Evolutionary conservation across 2,888 invertebrate species (phyloP), one percentile per base, ranked within the genome.

Genomic region (Cactoblastis cactorum): DNA sequence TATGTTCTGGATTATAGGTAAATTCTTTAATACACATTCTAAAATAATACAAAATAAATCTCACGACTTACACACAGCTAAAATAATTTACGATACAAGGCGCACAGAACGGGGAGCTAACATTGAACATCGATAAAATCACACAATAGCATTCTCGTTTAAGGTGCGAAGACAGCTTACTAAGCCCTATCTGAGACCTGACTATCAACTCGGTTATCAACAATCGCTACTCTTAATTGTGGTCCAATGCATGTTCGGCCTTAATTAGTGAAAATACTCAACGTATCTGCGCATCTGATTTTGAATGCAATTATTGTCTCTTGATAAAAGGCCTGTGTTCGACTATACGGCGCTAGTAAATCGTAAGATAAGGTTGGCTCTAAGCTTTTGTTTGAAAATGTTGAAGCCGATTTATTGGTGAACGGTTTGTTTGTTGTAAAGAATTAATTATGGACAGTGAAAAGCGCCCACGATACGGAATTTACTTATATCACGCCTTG

Each of bases 251-350:
- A 84, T 86, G 88, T 88, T 68, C 71, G 71, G 67, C 72, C 74
- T 89, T 89, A 88, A 89, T 89, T 88, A 89, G 85, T 81, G 85
- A 84, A 85, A 83, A 86, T 86, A 79, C 80, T 69, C 65, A 64
- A 69, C 65, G 68, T 87, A 86, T 88, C 86, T 66, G 67, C 57
- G 69, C 75, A 86, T 88, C 88, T 83, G 88, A 86, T 86, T 86
- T 86, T 85, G 79, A 85, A 87, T 86, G 84, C 86, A 86, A 83
- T 87, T 87, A 84, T 87, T 85, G 84, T 84, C 79, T 72, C 71
- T 66, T 77, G 83, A 86, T 85, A 84, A 82, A 81, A 65, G 69
- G 71, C 72, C 60, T 63, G 66, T 60, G 67, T 77, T 72, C 60
- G 51, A 55, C 57, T 45, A 49, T 53, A 73, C 49, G 61, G 62